phyloP scores from a whole-genome alignment of 2,888 invertebrate genomes.

The Macaria notata region DNA sequence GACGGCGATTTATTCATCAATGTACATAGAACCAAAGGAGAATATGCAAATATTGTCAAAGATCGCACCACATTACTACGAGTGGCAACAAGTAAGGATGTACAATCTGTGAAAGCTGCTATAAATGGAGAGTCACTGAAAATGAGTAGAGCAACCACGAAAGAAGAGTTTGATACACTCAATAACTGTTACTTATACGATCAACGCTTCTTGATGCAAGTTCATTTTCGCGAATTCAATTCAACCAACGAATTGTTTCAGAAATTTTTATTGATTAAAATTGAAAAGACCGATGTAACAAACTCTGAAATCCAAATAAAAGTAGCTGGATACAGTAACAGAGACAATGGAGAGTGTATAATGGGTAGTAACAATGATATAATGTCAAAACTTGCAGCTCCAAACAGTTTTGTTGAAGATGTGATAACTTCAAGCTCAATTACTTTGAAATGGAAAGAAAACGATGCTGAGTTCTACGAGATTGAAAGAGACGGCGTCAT shows the following conservation, averaged over 20 bases:
- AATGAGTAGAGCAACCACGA: constrained; percentile 46
- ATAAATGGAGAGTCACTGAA: constrained; percentile 51
- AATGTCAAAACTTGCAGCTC: constrained; percentile 38
- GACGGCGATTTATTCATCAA: constrained; percentile 51
- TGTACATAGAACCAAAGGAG: constrained; percentile 58
- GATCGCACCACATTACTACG: constrained; percentile 59
- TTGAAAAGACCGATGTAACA: constrained; percentile 55
- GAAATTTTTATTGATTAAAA: constrained; percentile 59
- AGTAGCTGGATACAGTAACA: constrained; percentile 52
- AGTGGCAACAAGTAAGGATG: constrained; percentile 54
- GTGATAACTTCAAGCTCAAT: constrained; percentile 50
- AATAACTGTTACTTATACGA: constrained; percentile 56
- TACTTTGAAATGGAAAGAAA: constrained; percentile 51
- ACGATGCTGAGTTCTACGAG: constrained; percentile 55
- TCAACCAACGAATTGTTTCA: constrained; percentile 41
- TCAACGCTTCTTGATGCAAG: constrained; percentile 54
- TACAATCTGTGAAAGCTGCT: constrained; percentile 51
- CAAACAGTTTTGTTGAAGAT: constrained; percentile 39
- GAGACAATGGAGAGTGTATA: constrained; percentile 31
- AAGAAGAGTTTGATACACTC: constrained; percentile 49
- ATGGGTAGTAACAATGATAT: constrained; percentile 44
- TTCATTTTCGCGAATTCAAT: constrained; percentile 48
- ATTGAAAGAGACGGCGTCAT: constrained; percentile 61
- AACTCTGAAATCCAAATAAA: constrained; percentile 57
- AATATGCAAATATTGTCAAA: constrained; percentile 54